Evolutionary conservation across 2,888 invertebrate species (phyloP), one percentile per base, ranked within the genome.

Genomic region (Invenusta paracnida): DNA sequence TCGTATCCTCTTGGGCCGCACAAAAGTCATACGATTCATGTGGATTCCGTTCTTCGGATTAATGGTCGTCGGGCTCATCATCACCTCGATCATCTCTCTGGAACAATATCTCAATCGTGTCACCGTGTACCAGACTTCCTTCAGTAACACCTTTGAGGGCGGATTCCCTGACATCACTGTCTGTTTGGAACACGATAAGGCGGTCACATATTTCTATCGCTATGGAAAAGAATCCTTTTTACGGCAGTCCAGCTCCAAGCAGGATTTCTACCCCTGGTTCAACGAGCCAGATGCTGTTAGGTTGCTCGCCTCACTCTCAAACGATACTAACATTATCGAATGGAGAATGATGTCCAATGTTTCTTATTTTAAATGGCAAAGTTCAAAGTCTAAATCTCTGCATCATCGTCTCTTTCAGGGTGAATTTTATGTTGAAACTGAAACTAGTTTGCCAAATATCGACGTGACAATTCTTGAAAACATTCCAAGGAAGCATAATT

Each of bases 1-100:
- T 73, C 73, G 73, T 23, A 73, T 73, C 23, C 73, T 73, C 73
- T 13, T 73, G 73, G 73, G 73, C 17, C 73, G 73, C 73, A 73
- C 73, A n/a, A 73, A 73, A 23, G 23, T 73, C 11, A 23, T 73
- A 5, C 73, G 73, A 2, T 73, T n/a, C 73, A 73, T 73, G 73
- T 73, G 73, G 73, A 73, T 73, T 23, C 73, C 73, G 2, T 73
- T 73, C 73, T 73, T 73, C 48, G 2, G 11, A 2, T 5, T 73
- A 2, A 73, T 73, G 73, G 73, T 73, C 25, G 23, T 73, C 23
- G 73, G 73, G 11, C 27, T 73, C 11, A 13, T 73, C 2, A 25
- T 25, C 2, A 23, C 73, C 11, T n/a, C 73, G 23, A 73, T 73
- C 25, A 13, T 73, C 11, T 73, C 73, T 23, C 73, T 73, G 2